phyloP scores from a whole-genome alignment of 2,113 vertebrate genomes.

The Sebastes schlegelii region DNA sequence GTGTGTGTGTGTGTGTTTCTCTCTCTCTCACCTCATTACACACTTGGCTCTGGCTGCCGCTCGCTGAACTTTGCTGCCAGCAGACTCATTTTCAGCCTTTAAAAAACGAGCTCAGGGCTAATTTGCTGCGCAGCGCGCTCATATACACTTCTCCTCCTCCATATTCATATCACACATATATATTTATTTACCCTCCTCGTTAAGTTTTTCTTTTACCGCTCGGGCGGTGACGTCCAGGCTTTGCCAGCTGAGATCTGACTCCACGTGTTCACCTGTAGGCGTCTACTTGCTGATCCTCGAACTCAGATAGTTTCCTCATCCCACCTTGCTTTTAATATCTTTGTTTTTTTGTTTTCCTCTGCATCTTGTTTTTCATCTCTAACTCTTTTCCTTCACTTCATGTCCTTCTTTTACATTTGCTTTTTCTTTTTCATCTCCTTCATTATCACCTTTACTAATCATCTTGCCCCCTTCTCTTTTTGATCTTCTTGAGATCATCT shows the following conservation, averaged over 20 bases:
- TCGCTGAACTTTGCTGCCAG: constrained; percentile 78
- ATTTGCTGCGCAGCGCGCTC: constrained; percentile 74
- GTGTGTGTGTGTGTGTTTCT: constrained; percentile 28
- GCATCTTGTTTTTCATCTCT: not conserved
- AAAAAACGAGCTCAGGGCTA: constrained; percentile 71
- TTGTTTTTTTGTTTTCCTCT: not conserved
- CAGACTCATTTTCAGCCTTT: constrained; percentile 76
- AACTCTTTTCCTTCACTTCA: not conserved
- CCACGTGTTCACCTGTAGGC: not conserved
- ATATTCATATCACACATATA: constrained; percentile 63
- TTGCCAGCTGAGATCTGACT: constrained; percentile 35
- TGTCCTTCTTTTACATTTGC: not conserved
- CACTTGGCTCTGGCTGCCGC: constrained; percentile 73
- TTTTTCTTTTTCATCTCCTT: not conserved
- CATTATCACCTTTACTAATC: not conserved
- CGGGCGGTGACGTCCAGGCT: not conserved
- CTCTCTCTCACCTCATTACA: constrained; percentile 83
- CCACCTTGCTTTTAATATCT: not conserved
- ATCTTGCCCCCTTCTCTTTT: too few relatives aligned
- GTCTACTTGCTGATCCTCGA: not conserved
- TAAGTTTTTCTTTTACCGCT: constrained; percentile 34
- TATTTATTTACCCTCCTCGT: constrained; percentile 44
- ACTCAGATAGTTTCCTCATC: not conserved
- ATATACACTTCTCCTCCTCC: constrained; percentile 70
- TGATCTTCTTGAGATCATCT: too few relatives aligned